Evolutionary conservation across 2,113 vertebrate genomes (phyloP), one percentile per base, ranked within the genome.

Genomic region (Xiphophorus hellerii): DNA sequence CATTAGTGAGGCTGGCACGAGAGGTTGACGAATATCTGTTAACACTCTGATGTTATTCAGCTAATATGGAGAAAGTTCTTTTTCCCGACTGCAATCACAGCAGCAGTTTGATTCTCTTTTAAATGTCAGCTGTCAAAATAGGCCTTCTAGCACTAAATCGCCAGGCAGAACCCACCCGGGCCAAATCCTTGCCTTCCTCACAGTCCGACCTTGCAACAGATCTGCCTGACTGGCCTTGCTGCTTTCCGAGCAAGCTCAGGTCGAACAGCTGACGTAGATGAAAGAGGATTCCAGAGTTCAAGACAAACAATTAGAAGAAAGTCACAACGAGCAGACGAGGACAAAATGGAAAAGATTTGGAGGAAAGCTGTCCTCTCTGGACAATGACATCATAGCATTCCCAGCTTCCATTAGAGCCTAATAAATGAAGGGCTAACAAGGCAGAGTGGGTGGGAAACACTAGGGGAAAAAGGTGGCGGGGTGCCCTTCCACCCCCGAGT

Each of bases 371-470:
- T 92, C 90, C 82, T 90, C 79, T 93, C 78, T 64, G 84, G 79
- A 66, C 79, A 80, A 93, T 94, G 93, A 94, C 93, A 92, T 94
- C 93, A 94, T 90, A 92, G 83, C 89, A 80, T 88, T 93, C 90
- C 84, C 79, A 91, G 84, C 89, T 90, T 94, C 93, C 94, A 95
- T 95, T 94, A 95, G 92, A 68, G 84, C 66, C 92, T 94, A 93
- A 94, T 95, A 95, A 94, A 95, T 94, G 93, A 94, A 90, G 83
- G 91, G 81, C 89, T 94, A 94, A 95, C 89, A 62, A 95, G 93
- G 88, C 89, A 35, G 91, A 83, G 87, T 90, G 86, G 92, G 90
- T 87, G 89, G 90, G 92, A 90, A 88, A 90, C 78, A 84, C 85
- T 68, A 77, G 63, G 72, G 87, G 73, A 68, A 81, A 28, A 28